Evolutionary conservation across 2,113 vertebrate species (phyloP), one percentile per base, ranked within the genome.

Genomic region (Sclerurus mexicanus): DNA sequence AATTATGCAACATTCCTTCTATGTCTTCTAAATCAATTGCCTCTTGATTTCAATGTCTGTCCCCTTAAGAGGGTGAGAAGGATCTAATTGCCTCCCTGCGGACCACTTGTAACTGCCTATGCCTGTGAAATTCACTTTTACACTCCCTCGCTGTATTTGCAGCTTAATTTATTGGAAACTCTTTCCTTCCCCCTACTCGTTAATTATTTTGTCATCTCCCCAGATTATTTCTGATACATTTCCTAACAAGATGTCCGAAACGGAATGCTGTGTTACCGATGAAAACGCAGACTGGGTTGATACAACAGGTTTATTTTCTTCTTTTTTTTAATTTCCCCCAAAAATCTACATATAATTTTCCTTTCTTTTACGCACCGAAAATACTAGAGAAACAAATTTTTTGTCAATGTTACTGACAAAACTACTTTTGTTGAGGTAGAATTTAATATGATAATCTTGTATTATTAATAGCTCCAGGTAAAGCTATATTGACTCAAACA

Each of bases 41-140:
- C 52, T 92, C 77, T 95, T 92, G 85, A 87, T 96, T 95, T 95
- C 78, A 85, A 77, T 67, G 83, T 40, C 89, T 63, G 76, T 55
- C 59, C 68, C 68, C 55, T 78, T 67, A 77, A 64, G 31, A 97
- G 76, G 35, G 55, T 68, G 79, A 88, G 74, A 95, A 93, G 50
- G 50, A 62, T 83, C 59, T 94, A 94, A 90, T 84, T 96, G 69
- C 64, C 77, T 92, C 82, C 88, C 95, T 66, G 16, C 33, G 77
- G 95, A 81, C 42, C 21, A 67, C 68, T 73, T 62, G 30, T 53
- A 66, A 85, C 23, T 50, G 69, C 55, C 28, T 66, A 13, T n/a
- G 14, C 33, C 74, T 46, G 62, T 82, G 89, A 89, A 92, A 87
- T 87, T 40, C 40, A 71, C 69, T 87, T 95, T 84, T 50, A 83